Conservation (phyloP, 2,797 vertebrate genomes). For the Anisognathus igniventris region DNA sequence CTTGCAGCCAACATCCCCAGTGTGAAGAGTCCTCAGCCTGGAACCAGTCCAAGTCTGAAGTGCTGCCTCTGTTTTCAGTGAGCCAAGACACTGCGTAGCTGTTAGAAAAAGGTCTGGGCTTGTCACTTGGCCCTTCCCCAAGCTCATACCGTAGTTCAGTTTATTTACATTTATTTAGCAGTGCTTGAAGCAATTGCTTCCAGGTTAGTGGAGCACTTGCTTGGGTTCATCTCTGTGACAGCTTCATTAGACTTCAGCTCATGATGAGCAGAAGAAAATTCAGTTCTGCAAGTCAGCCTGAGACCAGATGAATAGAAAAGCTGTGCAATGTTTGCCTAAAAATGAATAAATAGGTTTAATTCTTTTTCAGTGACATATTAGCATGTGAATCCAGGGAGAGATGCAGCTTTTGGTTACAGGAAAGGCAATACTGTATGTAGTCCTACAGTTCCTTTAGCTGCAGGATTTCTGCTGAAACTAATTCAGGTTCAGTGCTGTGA, state of each 20-base stretch:
- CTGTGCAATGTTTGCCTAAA: background rate
- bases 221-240: background rate
- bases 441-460: background rate
- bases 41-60: background rate
- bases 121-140: background rate
- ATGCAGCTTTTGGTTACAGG: background rate
- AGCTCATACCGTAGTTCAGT: background rate
- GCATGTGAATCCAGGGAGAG: background rate
- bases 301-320: background rate
- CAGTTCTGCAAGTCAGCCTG: background rate
- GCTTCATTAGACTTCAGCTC: background rate
- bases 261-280: background rate
- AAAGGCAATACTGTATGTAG: background rate
- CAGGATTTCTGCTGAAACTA: background rate
- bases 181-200: background rate
- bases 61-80: background rate
- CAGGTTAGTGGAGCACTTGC: background rate
- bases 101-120: background rate
- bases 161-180: background rate
- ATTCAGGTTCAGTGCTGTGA: conserved; percentile 9
- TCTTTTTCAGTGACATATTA: background rate
- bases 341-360: background rate
- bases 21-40: background rate
- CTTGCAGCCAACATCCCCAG: background rate
- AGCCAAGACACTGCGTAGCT: background rate